A percentile compares a stretch with the other conserved stretches of the same genome.
Evolutionary conservation across 2,797 vertebrate species (phyloP).

Genomic region (Artibeus lituratus): DNA sequence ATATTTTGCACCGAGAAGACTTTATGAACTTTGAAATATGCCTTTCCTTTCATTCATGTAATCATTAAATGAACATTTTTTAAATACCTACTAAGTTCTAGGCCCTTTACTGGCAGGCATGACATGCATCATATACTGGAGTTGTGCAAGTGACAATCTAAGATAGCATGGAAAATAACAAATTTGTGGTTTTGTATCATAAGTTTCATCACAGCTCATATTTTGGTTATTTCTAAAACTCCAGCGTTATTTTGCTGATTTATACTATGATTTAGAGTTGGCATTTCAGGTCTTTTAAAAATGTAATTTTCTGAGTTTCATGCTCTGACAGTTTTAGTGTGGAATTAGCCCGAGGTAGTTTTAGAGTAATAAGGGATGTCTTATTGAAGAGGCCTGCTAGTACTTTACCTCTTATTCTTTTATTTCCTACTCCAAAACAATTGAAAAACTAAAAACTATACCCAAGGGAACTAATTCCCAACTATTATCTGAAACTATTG

Average conservation of each 20-base stretch:
- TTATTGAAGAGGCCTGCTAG: constrained; percentile 42
- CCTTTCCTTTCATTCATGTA: background rate
- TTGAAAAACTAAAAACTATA: constrained; percentile 50
- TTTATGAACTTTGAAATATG: background rate
- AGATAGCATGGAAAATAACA: background rate
- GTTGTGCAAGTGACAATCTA: background rate
- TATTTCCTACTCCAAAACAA: constrained; percentile 57
- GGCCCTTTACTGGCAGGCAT: background rate
- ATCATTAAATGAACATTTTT: background rate
- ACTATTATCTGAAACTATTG: constrained; percentile 39
- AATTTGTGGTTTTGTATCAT: background rate
- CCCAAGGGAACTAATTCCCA: constrained; percentile 33
- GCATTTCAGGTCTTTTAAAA: constrained; percentile 54
- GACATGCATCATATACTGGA: background rate
- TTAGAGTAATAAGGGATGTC: constrained; percentile 43
- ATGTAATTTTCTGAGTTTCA: constrained; percentile 42
- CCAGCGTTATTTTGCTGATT: background rate
- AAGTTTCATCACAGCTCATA: background rate
- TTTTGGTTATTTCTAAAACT: constrained; percentile 50
- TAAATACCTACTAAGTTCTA: background rate
- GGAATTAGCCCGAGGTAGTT: constrained; percentile 58
- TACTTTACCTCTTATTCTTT: constrained; percentile 42
- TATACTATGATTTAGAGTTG: constrained; percentile 42
- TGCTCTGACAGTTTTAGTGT: constrained; percentile 50
- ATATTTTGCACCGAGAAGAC: background rate